Base-by-base conservation (phyloP, 92 coral and sea anemone species). In the Meandrina meandrites region DNA sequence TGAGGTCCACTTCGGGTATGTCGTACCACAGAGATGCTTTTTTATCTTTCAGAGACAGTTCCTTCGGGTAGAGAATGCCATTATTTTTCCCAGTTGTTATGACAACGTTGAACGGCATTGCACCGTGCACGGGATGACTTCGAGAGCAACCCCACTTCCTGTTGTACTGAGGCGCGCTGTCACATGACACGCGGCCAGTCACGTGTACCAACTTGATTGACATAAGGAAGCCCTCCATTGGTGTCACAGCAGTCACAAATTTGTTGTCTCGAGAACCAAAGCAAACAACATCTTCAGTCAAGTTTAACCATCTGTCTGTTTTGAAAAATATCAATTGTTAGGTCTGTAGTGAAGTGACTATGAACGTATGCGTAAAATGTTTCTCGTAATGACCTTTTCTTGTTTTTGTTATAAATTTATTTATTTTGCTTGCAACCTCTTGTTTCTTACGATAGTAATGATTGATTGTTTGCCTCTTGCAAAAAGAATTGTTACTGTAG, bases 131-230 rank as follows among this genome's bases (percentile, higher is more conserved):
- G 13, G 88, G 88, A 51, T 85, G 88, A 34, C 53, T 66, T 42
- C 82, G 88, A 40, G 88, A 78, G 34, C 88, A 85, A 8, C 88
- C 88, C 88, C 88, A 85, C 48, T 37, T 76, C 4, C 51, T 24
- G 77, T 78, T 62, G 35, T 62, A 24, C 32, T 48, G 60, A 21
- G 78, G 83, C 4, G 90, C 54, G 35, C 31, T 67, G 81, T 84
- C 87, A 42, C 95, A 92, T 24, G 88, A 77, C 86, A 87, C 84
- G 13, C 68, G 76, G 12, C 95, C 95, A 64, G 80, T 74, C 47
- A 76, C 86, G 66, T 92, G 90, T 19, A 83, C 79, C 57, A 92
- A 76, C 74, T 92, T 92, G 83, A 92, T 58, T 81, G 90, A 91
- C 47, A 85, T 47, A 34, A 92, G 76, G 60, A 92, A 92, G 47